Percentiles rank a stretch among this genome's conserved stretches.
phyloP scores from a whole-genome alignment of 2,797 vertebrate species.

The Melanotaenia nigrans region DNA sequence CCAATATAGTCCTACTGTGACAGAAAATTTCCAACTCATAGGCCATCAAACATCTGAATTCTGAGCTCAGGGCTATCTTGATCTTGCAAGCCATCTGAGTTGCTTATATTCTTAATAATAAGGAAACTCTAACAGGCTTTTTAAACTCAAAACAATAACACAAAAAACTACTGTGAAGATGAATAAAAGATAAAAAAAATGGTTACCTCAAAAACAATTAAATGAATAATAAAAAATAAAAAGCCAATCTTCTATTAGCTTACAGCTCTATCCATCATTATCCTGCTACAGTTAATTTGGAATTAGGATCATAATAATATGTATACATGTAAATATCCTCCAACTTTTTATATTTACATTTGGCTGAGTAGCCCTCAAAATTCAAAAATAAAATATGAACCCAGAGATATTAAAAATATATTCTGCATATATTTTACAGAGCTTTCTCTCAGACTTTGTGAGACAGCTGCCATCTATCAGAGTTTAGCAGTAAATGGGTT shows the following conservation, averaged over 20 bases:
- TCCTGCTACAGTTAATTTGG: background rate
- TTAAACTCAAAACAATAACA: background rate
- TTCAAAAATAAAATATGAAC: background rate
- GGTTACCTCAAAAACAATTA: too few relatives aligned
- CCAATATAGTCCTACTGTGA: slow-evolving; percentile 68
- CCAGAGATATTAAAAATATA: background rate
- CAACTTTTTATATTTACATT: slow-evolving; percentile 1
- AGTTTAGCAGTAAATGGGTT: slow-evolving; percentile 20
- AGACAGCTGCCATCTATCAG: slow-evolving; percentile 27
- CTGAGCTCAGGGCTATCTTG: slow-evolving; percentile 52
- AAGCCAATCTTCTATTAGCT: too few relatives aligned
- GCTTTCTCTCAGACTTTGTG: background rate
- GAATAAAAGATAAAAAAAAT: background rate
- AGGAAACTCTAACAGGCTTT: background rate
- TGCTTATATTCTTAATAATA: slow-evolving; percentile 3
- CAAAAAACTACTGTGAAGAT: background rate
- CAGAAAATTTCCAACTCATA: slow-evolving; percentile 57
- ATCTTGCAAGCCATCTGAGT: slow-evolving; percentile 10
- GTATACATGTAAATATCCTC: background rate
- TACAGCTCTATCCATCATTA: slow-evolving; percentile 25
- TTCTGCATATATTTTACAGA: background rate
- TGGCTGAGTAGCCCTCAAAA: slow-evolving; percentile 8
- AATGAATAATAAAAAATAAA: too few relatives aligned
- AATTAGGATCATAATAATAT: slow-evolving; percentile 25
- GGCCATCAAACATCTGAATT: slow-evolving; percentile 54